These are phyloP conservation scores for Rhodophaea formosa DNA, from an alignment of 2,888 invertebrate species.

Conservation along the genomic window DNA sequence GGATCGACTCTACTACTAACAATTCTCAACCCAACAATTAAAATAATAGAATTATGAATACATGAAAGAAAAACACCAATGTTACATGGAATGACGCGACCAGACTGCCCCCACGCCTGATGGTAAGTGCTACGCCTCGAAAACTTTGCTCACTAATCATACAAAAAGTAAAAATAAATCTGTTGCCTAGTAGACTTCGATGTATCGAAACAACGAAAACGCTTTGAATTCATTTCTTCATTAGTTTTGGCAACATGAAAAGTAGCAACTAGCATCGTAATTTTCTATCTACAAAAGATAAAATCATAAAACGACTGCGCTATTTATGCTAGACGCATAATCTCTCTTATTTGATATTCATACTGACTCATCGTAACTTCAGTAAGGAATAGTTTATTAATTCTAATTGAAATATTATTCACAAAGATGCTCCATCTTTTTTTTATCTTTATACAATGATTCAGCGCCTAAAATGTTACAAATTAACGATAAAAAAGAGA, in stretches of 20 bases:
- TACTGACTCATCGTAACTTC: not conserved
- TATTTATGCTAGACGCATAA: constrained; percentile 17
- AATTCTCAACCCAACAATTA: not conserved
- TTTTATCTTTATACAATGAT: not conserved
- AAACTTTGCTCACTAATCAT: not conserved
- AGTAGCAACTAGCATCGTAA: not conserved
- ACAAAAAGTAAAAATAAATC: no score
- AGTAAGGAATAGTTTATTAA: not conserved
- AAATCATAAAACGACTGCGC: constrained; percentile 2
- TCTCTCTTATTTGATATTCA: not conserved
- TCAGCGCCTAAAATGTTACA: not conserved
- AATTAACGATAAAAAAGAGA: not conserved
- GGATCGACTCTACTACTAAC: not conserved
- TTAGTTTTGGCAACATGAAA: not conserved
- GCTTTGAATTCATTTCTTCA: no score
- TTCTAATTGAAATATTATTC: not conserved
- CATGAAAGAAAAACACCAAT: not conserved
- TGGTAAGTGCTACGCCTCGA: not conserved
- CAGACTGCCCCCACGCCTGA: not conserved
- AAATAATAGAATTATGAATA: not conserved
- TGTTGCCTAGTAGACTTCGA: no score
- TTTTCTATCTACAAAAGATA: not conserved
- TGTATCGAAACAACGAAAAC: no score
- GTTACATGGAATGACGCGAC: not conserved
- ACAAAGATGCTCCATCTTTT: not conserved